phyloP scores from a whole-genome alignment of 2,797 vertebrate species.

The Xyrichtys novacula region DNA sequence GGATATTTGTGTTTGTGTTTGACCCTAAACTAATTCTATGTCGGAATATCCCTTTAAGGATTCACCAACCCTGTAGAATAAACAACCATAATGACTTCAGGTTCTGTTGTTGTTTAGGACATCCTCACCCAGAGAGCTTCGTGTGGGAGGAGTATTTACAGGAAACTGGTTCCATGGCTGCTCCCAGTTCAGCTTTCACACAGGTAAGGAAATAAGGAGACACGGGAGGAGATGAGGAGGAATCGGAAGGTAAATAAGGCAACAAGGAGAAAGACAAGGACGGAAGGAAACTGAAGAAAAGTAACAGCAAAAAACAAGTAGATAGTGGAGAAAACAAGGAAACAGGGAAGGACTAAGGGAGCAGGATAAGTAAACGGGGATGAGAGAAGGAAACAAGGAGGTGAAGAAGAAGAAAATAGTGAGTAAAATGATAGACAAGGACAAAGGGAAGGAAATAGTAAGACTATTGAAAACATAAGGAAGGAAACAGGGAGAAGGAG shows the following conservation, averaged over 20 bases:
- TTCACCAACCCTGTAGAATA: too few relatives aligned
- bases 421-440: too few relatives aligned
- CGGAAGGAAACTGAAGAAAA: neutral
- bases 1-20: too few relatives aligned
- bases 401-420: neutral
- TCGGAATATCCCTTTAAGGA: too few relatives aligned
- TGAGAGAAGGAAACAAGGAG: neutral
- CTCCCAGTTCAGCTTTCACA: constrained; percentile 88
- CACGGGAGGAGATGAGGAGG: neutral
- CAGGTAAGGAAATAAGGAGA: constrained; percentile 75
- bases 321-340: neutral
- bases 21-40: too few relatives aligned
- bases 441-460: neutral
- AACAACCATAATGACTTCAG: neutral
- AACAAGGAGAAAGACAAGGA: too few relatives aligned
- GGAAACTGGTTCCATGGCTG: constrained; percentile 86
- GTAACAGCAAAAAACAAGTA: too few relatives aligned
- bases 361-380: too few relatives aligned
- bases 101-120: constrained; percentile 74
- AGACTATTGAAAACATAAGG: too few relatives aligned
- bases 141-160: constrained; percentile 92
- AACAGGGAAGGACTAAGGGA: neutral
- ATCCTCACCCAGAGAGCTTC: constrained; percentile 88
- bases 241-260: neutral
- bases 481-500: neutral